A percentile compares a stretch with the other conserved stretches of the same genome.
Conservation (phyloP, 2,797 vertebrate genomes). For the Chromis chromis region DNA sequence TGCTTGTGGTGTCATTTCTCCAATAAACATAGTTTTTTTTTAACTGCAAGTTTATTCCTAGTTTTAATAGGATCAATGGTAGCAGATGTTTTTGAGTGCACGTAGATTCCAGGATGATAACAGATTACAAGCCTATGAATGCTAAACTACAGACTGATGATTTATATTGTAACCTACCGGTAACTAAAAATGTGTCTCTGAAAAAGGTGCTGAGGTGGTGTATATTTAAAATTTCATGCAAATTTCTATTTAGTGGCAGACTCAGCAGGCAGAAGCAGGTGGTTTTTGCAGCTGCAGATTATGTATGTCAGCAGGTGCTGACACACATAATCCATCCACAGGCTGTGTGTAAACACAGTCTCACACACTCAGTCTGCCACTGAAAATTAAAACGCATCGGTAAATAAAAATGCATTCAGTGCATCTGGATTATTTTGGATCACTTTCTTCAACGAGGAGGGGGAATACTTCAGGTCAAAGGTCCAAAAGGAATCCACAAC, state of each 20-base stretch:
- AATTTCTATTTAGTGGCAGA: constrained; percentile 22
- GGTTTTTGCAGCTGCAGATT: constrained; percentile 45
- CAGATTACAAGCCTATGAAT: neutral
- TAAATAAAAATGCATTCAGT: neutral
- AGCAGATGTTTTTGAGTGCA: neutral
- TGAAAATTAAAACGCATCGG: neutral
- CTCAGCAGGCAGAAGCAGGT: constrained; percentile 35
- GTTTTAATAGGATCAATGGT: no score
- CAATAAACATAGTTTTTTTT: no score
- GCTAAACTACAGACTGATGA: neutral
- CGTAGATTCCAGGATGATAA: neutral
- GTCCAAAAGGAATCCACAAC: constrained; percentile 1
- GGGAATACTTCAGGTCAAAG: constrained; percentile 2
- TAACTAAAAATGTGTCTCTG: neutral
- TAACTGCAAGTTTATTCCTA: no score
- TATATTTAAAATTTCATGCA: neutral
- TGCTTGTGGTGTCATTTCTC: no score
- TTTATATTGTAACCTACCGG: no score
- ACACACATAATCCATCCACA: constrained; percentile 6
- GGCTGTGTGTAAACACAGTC: constrained; percentile 6
- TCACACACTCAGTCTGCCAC: neutral
- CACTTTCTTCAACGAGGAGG: neutral
- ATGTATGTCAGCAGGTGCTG: constrained; percentile 49
- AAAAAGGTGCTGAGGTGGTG: neutral
- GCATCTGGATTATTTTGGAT: neutral